Evolutionary conservation across 2,888 invertebrate genomes (phyloP).

Genomic region (Marasmarcha lunaedactyla): DNA sequence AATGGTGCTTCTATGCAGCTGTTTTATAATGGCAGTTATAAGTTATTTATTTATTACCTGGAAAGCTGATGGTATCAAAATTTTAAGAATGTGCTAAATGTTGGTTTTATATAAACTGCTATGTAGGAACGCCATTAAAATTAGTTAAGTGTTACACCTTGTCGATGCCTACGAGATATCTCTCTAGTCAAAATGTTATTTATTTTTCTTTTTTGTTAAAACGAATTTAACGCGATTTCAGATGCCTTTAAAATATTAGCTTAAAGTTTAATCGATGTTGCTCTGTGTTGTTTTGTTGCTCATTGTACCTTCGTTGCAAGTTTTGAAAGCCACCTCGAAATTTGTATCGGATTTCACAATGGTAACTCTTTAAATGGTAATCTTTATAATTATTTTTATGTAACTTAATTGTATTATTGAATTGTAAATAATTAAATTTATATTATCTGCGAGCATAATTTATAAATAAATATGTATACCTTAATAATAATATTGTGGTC

Average conservation of each 20-base stretch:
- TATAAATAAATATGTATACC: slow-evolving; percentile 68
- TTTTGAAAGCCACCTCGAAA: slow-evolving; percentile 46
- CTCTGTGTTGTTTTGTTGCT: slow-evolving; percentile 24
- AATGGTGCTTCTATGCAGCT: slow-evolving; percentile 47
- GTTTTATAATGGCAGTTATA: slow-evolving; percentile 52
- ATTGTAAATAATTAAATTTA: slow-evolving; percentile 69
- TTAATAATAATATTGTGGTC: slow-evolving; percentile 33
- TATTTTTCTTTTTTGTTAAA: slow-evolving; percentile 34
- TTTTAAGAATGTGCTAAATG: no score
- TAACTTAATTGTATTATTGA: slow-evolving; percentile 64
- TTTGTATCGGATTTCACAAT: slow-evolving; percentile 24
- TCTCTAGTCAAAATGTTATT: slow-evolving; percentile 61
- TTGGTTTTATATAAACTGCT: no score
- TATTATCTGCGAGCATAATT: slow-evolving; percentile 66
- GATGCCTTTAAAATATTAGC: slow-evolving; percentile 49
- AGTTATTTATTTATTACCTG: no score
- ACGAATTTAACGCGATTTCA: slow-evolving; percentile 49
- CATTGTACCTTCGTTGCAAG: slow-evolving; percentile 24
- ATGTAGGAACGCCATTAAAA: no score
- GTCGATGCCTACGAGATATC: slow-evolving; percentile 56
- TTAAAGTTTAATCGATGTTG: slow-evolving; percentile 54
- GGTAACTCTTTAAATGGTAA: slow-evolving; percentile 20
- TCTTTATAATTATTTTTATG: slow-evolving; percentile 59
- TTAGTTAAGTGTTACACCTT: slow-evolving; percentile 65
- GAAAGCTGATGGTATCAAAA: no score